phyloP scores from a whole-genome alignment of 1,140 invertebrate species.

The Melanaphis sacchari region DNA sequence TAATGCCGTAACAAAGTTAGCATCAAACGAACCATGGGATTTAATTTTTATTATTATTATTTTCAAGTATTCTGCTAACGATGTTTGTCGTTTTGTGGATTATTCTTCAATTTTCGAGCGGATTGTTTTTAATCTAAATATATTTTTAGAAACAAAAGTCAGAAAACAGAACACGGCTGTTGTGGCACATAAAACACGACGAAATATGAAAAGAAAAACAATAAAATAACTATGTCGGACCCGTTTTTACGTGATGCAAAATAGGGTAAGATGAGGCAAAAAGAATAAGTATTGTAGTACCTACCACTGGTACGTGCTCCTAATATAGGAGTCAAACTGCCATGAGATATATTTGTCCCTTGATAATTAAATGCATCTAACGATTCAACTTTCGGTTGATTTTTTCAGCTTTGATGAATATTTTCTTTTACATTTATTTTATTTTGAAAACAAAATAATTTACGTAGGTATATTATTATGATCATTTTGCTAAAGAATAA shows the following conservation, averaged over 20 bases:
- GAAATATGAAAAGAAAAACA: background rate
- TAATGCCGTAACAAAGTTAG: background rate
- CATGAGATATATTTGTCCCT: slow-evolving; percentile 37
- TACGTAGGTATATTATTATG: background rate
- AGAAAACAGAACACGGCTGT: background rate
- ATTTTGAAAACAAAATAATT: background rate
- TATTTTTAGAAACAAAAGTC: no score
- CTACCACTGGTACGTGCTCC: background rate
- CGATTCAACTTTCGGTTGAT: background rate
- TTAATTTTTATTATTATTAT: slow-evolving; percentile 31
- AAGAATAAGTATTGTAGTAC: background rate
- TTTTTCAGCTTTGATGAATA: background rate
- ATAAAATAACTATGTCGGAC: background rate
- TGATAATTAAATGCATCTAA: background rate
- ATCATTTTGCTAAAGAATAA: background rate
- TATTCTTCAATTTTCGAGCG: background rate
- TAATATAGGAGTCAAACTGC: background rate
- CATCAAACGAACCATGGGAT: slow-evolving; percentile 33
- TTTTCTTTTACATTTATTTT: background rate
- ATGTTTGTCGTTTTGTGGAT: slow-evolving; percentile 12
- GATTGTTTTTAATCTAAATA: slow-evolving; percentile 29
- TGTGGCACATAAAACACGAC: background rate
- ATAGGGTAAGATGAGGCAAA: background rate
- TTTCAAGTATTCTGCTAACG: background rate
- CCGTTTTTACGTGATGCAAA: background rate